These are phyloP conservation scores for Leptinotarsa undecemlineata DNA, from an alignment of 1,140 invertebrate species.

Conservation along the genomic window DNA sequence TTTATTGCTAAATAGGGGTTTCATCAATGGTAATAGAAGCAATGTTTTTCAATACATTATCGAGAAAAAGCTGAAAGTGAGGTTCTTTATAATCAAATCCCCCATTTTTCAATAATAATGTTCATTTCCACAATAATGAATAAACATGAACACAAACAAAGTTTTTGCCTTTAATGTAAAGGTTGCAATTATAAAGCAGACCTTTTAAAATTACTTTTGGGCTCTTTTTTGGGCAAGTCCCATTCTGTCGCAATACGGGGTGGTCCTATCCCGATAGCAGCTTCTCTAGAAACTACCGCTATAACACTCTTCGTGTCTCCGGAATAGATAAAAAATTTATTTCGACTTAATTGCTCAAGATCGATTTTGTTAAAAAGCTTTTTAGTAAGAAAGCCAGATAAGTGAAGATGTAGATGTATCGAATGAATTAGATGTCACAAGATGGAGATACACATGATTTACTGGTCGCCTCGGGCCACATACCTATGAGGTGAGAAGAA, in stretches of 20 bases:
- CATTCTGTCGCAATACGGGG: background rate
- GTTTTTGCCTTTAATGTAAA: background rate
- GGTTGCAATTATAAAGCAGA: background rate
- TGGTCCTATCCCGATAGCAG: background rate
- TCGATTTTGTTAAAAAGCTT: constrained; percentile 21
- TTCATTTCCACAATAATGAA: background rate
- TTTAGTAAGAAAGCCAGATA: constrained; percentile 21
- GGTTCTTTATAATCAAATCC: too few species aligned
- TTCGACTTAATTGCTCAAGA: constrained; percentile 25
- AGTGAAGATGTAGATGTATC: constrained; percentile 15
- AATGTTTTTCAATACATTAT: too few species aligned
- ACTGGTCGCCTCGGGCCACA: background rate
- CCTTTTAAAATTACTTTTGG: background rate
- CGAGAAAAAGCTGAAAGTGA: too few species aligned
- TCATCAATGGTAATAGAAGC: too few species aligned
- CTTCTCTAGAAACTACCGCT: constrained; percentile 13
- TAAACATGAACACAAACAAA: background rate
- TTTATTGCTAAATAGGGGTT: too few species aligned
- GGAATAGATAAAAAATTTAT: constrained; percentile 24
- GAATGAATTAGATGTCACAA: constrained; percentile 22
- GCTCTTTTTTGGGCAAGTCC: background rate
- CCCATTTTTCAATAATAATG: background rate
- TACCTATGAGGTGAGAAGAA: constrained; percentile 5
- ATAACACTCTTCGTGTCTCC: constrained; percentile 23
- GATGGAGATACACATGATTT: constrained; percentile 16